A percentile compares a stretch with the other conserved stretches of the same genome.
Evolutionary conservation across 2,797 vertebrate species (phyloP).

Genomic region (Sciurus carolinensis): DNA sequence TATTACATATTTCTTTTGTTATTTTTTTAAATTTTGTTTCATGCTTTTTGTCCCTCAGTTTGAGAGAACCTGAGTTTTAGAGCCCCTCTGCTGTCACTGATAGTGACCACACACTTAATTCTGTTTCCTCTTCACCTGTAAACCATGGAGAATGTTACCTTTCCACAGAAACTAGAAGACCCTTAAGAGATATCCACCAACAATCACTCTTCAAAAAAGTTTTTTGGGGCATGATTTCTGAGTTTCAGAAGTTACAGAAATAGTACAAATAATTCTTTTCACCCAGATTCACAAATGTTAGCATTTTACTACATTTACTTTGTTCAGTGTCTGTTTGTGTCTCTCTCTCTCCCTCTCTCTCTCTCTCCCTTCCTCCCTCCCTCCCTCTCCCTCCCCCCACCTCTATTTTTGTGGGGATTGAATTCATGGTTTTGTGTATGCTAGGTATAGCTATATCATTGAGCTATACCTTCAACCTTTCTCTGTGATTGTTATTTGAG

Average conservation of each 20-base stretch:
- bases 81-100: neutral
- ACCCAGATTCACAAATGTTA: constrained; percentile 35
- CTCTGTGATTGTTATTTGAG: constrained; percentile 3
- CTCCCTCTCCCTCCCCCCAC: neutral
- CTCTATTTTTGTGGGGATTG: too few relatives aligned
- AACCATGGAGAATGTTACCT: neutral
- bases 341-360: neutral
- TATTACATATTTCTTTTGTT: constrained; percentile 45
- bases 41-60: neutral
- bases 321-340: neutral
- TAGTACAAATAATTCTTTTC: constrained; percentile 48
- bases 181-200: neutral
- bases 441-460: neutral
- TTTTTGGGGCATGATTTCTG: constrained; percentile 62
- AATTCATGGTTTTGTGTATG: neutral
- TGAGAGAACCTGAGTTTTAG: neutral
- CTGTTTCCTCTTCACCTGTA: neutral
- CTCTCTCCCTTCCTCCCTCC: too few relatives aligned
- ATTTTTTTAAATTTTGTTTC: constrained; percentile 52
- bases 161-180: neutral
- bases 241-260: constrained; percentile 62
- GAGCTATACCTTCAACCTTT: neutral
- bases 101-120: neutral
- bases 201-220: neutral
- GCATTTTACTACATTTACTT: neutral